Percentiles rank a stretch among this genome's conserved stretches.
Conservation (phyloP, 2,113 vertebrate species). For the Ursus arctos region DNA sequence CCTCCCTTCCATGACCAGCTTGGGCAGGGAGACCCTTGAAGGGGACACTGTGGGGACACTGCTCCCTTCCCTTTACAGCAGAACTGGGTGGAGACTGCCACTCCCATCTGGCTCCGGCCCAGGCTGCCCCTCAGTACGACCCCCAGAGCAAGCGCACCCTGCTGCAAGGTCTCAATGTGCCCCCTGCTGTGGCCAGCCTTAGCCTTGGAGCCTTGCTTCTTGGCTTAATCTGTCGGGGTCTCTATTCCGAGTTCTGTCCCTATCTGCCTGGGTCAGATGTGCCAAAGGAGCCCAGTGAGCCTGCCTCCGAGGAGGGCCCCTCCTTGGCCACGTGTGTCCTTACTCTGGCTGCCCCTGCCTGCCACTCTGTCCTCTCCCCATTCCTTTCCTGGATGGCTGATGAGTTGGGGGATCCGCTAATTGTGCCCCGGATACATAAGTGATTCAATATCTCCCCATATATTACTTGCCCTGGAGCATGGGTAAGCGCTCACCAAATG, state of each 20-base stretch:
- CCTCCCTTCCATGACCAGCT: neutral
- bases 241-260: neutral
- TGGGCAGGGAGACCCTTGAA: neutral
- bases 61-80: neutral
- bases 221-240: constrained; percentile 60
- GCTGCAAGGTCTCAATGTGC: neutral
- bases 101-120: constrained; percentile 42
- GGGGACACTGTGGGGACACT: too few relatives aligned
- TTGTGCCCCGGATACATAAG: neutral
- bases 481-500: neutral
- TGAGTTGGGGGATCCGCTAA: neutral
- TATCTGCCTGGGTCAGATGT: neutral
- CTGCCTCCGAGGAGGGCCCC: neutral
- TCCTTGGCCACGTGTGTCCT: neutral
- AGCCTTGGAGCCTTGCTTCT: constrained; percentile 60
- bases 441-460: neutral
- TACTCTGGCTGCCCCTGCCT: neutral
- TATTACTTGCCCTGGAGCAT: neutral
- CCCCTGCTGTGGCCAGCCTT: neutral
- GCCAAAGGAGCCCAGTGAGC: neutral
- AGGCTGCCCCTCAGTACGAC: neutral
- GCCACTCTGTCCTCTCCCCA: neutral
- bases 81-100: neutral
- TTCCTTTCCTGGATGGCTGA: neutral
- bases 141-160: neutral